These are phyloP conservation scores for Prionace glauca DNA, from an alignment of 2,797 vertebrate species.

Conservation along the genomic window DNA sequence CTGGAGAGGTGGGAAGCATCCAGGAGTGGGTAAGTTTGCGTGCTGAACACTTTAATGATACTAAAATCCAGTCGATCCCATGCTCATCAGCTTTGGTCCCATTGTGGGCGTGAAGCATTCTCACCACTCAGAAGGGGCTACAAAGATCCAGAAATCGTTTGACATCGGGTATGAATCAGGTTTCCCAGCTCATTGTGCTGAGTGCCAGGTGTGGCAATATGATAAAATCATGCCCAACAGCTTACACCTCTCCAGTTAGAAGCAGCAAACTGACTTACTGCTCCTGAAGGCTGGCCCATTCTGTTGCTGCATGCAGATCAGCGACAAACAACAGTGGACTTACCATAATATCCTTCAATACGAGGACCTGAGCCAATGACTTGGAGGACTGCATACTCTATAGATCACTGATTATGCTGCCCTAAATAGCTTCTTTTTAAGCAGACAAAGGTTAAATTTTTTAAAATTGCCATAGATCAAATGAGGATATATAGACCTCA, in stretches of 20 bases:
- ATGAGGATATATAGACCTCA: slow-evolving; percentile 20
- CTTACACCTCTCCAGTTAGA: background rate
- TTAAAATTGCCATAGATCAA: background rate
- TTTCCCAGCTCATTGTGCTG: too few species aligned
- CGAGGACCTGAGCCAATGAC: background rate
- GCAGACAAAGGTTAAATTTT: background rate
- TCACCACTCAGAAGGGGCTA: too few species aligned
- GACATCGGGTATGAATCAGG: too few species aligned
- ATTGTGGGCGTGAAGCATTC: too few species aligned
- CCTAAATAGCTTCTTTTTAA: background rate
- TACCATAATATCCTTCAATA: background rate
- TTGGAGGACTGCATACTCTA: background rate
- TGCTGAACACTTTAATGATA: too few species aligned
- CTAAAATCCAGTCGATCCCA: too few species aligned
- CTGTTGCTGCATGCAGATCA: background rate
- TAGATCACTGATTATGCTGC: background rate
- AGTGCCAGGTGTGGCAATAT: background rate
- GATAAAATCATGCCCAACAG: too few species aligned
- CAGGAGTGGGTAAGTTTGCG: too few species aligned
- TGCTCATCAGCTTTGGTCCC: too few species aligned
- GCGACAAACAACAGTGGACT: background rate
- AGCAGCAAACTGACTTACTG: background rate
- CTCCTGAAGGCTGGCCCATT: background rate
- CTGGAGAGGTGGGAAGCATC: too few species aligned
- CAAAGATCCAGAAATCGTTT: too few species aligned